phyloP scores from a whole-genome alignment of 2,888 invertebrate species.

The Phrixothrix hirtus region DNA sequence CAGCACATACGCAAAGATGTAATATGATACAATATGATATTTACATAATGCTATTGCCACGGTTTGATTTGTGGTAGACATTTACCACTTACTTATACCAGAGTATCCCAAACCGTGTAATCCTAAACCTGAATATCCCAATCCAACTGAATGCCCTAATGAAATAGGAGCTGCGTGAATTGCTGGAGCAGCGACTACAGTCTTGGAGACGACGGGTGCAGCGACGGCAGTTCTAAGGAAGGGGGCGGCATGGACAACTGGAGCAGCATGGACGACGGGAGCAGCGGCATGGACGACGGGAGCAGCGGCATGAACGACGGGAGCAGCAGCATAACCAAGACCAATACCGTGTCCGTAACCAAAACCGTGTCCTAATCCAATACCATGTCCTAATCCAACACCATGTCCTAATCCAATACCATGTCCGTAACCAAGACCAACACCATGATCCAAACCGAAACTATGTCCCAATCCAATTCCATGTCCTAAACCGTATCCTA shows the following conservation, averaged over 20 bases:
- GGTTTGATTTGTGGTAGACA: constrained; percentile 2
- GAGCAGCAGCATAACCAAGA: constrained; percentile 16
- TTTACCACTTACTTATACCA: not conserved
- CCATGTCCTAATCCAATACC: constrained; percentile 26
- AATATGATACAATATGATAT: constrained; percentile 14
- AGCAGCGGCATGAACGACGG: constrained; percentile 18
- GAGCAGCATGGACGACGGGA: constrained; percentile 19
- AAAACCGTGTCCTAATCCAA: constrained; percentile 14
- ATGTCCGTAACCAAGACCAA: constrained; percentile 25
- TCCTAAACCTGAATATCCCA: constrained; percentile 19
- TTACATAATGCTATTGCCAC: constrained; percentile 23
- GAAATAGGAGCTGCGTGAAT: constrained; percentile 24
- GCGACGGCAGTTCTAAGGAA: constrained; percentile 25
- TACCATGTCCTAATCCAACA: constrained; percentile 10
- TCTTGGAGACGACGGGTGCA: constrained; percentile 27
- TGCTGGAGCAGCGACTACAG: constrained; percentile 21
- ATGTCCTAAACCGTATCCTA: not conserved
- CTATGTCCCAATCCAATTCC: not conserved
- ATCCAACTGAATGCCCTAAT: constrained; percentile 22
- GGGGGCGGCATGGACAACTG: constrained; percentile 23
- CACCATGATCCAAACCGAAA: constrained; percentile 2
- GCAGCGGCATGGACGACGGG: constrained; percentile 23
- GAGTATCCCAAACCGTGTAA: constrained; percentile 14
- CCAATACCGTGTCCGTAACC: constrained; percentile 9
- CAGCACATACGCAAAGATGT: constrained; percentile 14